Conservation (phyloP, 2,113 vertebrate species). For the Leptobrachium ailaonicum region DNA sequence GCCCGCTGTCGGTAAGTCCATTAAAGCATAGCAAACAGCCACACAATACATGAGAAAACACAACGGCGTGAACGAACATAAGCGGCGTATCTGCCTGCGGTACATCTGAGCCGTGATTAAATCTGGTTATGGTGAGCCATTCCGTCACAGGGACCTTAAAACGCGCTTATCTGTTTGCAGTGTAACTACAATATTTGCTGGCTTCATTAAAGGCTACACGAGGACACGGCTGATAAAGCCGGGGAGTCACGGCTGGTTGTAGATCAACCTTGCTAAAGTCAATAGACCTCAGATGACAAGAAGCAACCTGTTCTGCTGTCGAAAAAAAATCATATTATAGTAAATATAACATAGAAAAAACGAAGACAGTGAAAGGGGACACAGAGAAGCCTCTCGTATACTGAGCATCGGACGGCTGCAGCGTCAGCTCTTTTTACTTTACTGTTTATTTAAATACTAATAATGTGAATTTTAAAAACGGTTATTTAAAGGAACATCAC, state of each 20-base stretch:
- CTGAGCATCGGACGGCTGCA: too few relatives aligned
- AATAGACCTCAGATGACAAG: slow-evolving; percentile 1
- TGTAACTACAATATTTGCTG: not conserved
- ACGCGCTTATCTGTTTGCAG: not conserved
- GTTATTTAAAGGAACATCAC: too few relatives aligned
- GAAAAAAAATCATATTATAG: not conserved
- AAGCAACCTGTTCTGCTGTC: not conserved
- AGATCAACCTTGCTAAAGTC: slow-evolving; percentile 31
- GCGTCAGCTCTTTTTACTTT: too few relatives aligned
- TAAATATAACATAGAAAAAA: too few relatives aligned
- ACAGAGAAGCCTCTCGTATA: too few relatives aligned
- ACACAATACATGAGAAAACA: too few relatives aligned
- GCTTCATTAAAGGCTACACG: slow-evolving; percentile 6
- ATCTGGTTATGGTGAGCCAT: not conserved
- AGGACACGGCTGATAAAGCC: slow-evolving; percentile 15
- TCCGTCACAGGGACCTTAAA: not conserved
- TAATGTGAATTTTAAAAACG: too few relatives aligned
- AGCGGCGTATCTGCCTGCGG: not conserved
- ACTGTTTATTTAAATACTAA: too few relatives aligned
- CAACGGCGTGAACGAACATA: too few relatives aligned
- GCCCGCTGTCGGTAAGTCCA: too few relatives aligned
- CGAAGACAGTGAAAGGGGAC: too few relatives aligned
- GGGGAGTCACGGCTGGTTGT: slow-evolving; percentile 15
- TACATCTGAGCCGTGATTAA: not conserved
- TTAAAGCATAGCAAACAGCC: too few relatives aligned